Percentiles rank a stretch among this genome's conserved stretches.
phyloP scores from a whole-genome alignment of 2,797 vertebrate genomes.

The Threskiornis aethiopicus region DNA sequence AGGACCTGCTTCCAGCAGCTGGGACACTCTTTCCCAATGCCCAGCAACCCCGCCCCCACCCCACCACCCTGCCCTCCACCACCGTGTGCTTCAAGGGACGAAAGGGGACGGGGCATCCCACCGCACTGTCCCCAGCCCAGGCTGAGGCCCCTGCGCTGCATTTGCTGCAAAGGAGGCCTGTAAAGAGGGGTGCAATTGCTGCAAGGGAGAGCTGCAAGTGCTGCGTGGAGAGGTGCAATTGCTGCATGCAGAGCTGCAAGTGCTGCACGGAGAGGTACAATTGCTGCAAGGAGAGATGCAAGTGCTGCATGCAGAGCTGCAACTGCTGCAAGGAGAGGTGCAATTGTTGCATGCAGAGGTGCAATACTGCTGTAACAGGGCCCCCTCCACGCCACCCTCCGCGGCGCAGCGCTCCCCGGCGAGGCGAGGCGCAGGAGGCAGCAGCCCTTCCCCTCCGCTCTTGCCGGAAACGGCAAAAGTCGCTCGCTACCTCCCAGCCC shows the following conservation, averaged over 20 bases:
- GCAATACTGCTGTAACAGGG: rapidly evolving
- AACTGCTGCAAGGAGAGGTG: background rate
- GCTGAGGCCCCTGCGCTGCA: background rate
- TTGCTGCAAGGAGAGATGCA: background rate
- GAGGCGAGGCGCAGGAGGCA: background rate
- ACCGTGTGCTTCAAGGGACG: rapidly evolving
- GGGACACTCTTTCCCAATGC: background rate
- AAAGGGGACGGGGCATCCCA: no score
- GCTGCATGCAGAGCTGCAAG: background rate
- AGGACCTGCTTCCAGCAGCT: background rate
- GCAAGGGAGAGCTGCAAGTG: background rate
- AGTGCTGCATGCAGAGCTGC: background rate
- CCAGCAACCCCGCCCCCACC: background rate
- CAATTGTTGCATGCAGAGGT: background rate
- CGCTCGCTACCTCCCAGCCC: background rate
- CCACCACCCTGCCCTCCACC: background rate
- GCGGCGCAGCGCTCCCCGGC: rapidly evolving
- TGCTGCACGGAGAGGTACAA: background rate
- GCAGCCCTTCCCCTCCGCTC: background rate
- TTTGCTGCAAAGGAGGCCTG: background rate
- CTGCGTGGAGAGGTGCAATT: background rate
- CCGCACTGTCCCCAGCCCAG: rapidly evolving
- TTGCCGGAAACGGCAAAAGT: rapidly evolving
- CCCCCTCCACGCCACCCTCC: background rate
- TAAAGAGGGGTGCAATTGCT: background rate